These are phyloP conservation scores for Percopsis transmontana DNA, from an alignment of 2,113 vertebrate species.

Conservation along the genomic window DNA sequence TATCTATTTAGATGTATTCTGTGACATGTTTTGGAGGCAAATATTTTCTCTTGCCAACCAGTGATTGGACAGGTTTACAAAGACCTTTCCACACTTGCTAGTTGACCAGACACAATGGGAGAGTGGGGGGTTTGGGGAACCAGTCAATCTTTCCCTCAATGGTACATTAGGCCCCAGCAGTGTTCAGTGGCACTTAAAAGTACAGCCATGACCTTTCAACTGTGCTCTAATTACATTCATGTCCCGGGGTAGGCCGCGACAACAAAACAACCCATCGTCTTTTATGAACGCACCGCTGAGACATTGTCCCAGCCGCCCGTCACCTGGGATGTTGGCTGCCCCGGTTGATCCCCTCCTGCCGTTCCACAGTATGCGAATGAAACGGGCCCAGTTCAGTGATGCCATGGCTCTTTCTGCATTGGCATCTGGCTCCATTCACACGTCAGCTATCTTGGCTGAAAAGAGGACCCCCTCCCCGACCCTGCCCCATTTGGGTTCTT, in stretches of 20 bases:
- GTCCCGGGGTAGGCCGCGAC: conserved; percentile 67
- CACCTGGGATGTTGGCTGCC: conserved; percentile 75
- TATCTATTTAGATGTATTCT: conserved; percentile 32
- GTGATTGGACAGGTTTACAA: conserved; percentile 52
- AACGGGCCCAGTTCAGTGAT: conserved; percentile 50
- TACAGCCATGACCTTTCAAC: conserved; percentile 72
- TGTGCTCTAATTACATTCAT: conserved; percentile 79
- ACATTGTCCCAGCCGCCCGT: conserved; percentile 69
- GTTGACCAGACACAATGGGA: conserved; percentile 1
- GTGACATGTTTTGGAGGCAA: conserved; percentile 30
- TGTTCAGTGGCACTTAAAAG: conserved; percentile 59
- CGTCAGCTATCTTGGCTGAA: conserved; percentile 65
- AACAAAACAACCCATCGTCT: conserved; percentile 68
- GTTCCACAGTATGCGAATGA: conserved; percentile 44
- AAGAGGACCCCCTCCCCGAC: conserved; percentile 42
- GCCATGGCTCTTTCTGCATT: conserved; percentile 57
- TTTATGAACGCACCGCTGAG: conserved; percentile 73
- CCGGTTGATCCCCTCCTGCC: conserved; percentile 53
- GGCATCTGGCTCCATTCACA: conserved; percentile 74
- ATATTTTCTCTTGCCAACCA: conserved; percentile 41
- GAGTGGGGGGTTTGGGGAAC: conserved; percentile 28
- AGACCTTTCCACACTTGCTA: conserved; percentile 44
- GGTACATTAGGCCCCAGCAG: conserved; percentile 61
- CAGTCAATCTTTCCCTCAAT: conserved; percentile 64
- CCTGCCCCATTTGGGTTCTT: conserved; percentile 26